phyloP scores from a whole-genome alignment of 2,113 vertebrate species.

The Arothron firmamentum region DNA sequence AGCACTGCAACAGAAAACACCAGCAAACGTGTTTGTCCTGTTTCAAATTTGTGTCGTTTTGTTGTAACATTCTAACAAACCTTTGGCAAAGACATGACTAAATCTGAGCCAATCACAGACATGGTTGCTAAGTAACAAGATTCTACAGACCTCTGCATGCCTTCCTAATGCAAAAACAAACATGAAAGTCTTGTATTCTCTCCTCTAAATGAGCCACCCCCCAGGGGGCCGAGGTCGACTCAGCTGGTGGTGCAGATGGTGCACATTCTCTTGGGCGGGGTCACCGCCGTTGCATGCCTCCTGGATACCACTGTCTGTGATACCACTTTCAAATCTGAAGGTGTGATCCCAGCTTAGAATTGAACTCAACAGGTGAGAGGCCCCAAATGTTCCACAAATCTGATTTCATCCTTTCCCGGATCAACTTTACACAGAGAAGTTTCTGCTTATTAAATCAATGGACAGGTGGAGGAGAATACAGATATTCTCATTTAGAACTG shows the following conservation, averaged over 20 bases:
- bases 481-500: slow-evolving; percentile 34
- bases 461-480: slow-evolving; percentile 20
- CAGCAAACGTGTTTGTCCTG: background rate
- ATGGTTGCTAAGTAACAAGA: slow-evolving; percentile 45
- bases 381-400: slow-evolving; percentile 2
- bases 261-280: slow-evolving; percentile 22
- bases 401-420: background rate
- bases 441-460: slow-evolving; percentile 12
- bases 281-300: background rate
- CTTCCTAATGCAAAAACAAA: slow-evolving; percentile 49
- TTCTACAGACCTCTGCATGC: slow-evolving; percentile 3
- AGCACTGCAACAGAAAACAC: background rate
- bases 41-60: background rate
- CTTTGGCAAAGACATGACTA: slow-evolving; percentile 20
- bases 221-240: slow-evolving; percentile 52
- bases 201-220: slow-evolving; percentile 32
- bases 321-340: slow-evolving; percentile 41
- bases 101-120: slow-evolving; percentile 9
- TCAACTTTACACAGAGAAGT: slow-evolving; percentile 15
- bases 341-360: slow-evolving; percentile 38
- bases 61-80: slow-evolving; percentile 4
- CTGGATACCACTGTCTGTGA: slow-evolving; percentile 27
- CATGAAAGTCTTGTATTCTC: slow-evolving; percentile 28
- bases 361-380: slow-evolving; percentile 20
- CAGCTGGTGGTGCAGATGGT: slow-evolving; percentile 48